Evolutionary conservation across 2,113 vertebrate species (phyloP), one percentile per base, ranked within the genome.

Genomic region (Anoura caudifer): DNA sequence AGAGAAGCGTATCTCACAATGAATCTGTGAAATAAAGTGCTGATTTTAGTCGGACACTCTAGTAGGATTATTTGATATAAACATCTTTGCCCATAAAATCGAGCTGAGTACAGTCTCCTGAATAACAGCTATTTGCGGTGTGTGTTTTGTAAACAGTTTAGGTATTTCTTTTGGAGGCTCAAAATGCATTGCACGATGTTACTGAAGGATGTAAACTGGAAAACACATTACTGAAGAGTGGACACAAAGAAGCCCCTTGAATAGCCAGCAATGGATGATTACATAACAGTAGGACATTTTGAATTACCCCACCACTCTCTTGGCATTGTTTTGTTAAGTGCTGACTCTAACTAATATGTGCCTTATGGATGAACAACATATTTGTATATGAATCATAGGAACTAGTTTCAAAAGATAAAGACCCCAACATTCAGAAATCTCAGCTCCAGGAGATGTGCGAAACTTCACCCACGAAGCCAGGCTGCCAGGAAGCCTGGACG

Each of bases 61-160:
- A 67, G 28, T 47, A 85, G 61, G 65, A 88, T 95, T 96, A 90
- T 63, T 95, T 31, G 16, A 61, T 89, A 94, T 94, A 83, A 5
- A 72, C 45, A 91, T 93, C 95, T 97, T 96, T 98, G 91, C 95
- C 91, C 97, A 93, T 87, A 97, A 97, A 98, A 96, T 90, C 36
- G 82, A 0, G 0, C 91, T 96, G 96, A 93, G 47, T 88, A 87
- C 69, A 97, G n/a, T 91, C 94, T 97, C 83, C 87, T 96, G 96
- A 97, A 95, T 95, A 96, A 96, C 87, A 98, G 87, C 80, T 97
- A 91, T 97, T 96, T 97, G 95, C 94, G 95, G 59, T 93, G 87
- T 96, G 97, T 97, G 96, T 97, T 97, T 96, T 96, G 86, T 81
- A 98, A 95, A 96, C 63, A 97, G 63, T 97, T 95, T 92, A 81